Conservation (phyloP, 2,797 vertebrate genomes). For the Diplodus sargus region DNA sequence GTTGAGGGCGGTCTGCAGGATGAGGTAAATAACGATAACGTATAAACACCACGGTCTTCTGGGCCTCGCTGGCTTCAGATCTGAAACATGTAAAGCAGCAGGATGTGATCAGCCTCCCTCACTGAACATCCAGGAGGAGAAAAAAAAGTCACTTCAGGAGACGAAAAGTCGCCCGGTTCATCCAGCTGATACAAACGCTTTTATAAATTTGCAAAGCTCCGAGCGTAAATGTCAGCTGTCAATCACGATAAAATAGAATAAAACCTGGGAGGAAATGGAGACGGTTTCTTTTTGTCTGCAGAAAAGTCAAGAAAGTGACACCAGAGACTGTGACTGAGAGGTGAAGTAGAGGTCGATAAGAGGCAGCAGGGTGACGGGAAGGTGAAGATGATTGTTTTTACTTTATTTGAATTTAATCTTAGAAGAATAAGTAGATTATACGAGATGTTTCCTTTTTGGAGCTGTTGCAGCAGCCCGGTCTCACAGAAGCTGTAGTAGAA, state of each 20-base stretch:
- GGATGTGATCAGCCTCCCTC: neutral
- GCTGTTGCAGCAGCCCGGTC: too few species aligned
- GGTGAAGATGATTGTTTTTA: neutral
- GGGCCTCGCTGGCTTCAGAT: constrained; percentile 55
- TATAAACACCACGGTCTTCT: constrained; percentile 42
- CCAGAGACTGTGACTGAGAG: constrained; percentile 1
- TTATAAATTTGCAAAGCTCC: neutral
- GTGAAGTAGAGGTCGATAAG: neutral
- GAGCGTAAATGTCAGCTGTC: constrained; percentile 29
- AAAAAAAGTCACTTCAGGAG: neutral
- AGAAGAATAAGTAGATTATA: neutral
- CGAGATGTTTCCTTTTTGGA: neutral
- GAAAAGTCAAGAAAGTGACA: constrained; percentile 8
- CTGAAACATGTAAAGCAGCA: constrained; percentile 63
- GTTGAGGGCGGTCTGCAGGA: constrained; percentile 80
- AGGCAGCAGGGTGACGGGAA: neutral
- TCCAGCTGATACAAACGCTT: neutral
- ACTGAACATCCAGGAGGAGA: neutral
- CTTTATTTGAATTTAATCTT: neutral
- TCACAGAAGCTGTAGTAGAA: too few species aligned
- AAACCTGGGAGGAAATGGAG: neutral
- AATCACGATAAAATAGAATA: constrained; percentile 2
- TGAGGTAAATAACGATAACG: constrained; percentile 73
- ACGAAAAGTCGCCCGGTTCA: neutral
- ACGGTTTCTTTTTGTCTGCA: neutral